Base-by-base conservation (phyloP, 2,888 invertebrate species). In the Hydriomena furcata region DNA sequence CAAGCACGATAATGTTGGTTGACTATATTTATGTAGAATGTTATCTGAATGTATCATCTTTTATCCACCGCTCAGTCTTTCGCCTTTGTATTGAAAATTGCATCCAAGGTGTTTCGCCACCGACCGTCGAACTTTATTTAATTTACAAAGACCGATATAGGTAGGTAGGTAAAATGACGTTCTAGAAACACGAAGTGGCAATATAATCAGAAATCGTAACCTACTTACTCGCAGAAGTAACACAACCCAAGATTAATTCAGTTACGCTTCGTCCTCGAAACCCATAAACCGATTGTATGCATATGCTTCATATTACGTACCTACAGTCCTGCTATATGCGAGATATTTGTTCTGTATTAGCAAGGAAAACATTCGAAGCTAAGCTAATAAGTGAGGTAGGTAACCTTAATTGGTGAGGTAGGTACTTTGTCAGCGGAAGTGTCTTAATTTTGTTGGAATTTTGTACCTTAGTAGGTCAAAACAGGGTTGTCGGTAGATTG, bases 221-320 rank as follows among this genome's bases (percentile, higher is more conserved):
- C 40, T 35, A 40, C 40, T 27, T 41, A 27, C 13, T 20, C 31
- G 8, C 20, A 21, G 11, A 40, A 40, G n/a, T 30, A 21, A 30
- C n/a, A 23, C 31, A 28, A 23, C 17, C 17, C 13, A 60, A 60
- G 50, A 66, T 62, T 57, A 59, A 57, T 65, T 58, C 59, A 60
- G 45, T 56, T 59, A 58, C 60, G 56, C 63, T 64, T 60, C 55
- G 73, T 66, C 73, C 72, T 76, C 68, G 67, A 66, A 71, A 68
- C 68, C 66, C 60, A 65, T 62, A 71, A 66, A 69, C 62, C 60
- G 56, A 62, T 61, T 30, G 24, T 60, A 63, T 59, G 43, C 58
- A 59, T 52, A 58, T 58, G 56, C 62, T 65, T n/a, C n/a, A n/a
- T n/a, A 61, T 21, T 55, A 27, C 41, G 13, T 52, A 61, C 17